A percentile compares a stretch with the other conserved stretches of the same genome.
Conservation (phyloP, 2,113 vertebrate genomes). For the Cynopterus brachyotis region DNA sequence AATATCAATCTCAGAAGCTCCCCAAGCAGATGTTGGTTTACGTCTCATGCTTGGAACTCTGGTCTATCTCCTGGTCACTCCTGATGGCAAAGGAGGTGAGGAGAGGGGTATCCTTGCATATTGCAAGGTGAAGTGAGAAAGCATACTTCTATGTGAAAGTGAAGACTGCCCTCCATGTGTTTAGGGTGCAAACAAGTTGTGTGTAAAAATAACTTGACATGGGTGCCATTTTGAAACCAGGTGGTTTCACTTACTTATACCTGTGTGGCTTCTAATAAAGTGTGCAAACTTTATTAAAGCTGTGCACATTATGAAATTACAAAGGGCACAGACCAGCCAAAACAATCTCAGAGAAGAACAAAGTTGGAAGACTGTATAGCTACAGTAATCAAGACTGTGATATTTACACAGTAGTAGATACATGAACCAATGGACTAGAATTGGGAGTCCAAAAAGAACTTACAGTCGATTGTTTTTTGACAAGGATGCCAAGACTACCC, state of each 20-base stretch:
- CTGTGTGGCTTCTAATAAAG: not conserved
- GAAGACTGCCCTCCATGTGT: not conserved
- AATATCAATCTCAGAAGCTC: not conserved
- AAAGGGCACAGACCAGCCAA: not conserved
- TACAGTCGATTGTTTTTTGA: not conserved
- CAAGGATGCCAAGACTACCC: not conserved
- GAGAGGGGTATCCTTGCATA: not conserved
- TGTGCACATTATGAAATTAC: not conserved
- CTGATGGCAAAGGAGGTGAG: not conserved
- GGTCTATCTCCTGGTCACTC: not conserved
- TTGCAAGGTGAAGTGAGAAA: not conserved
- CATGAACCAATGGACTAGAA: not conserved
- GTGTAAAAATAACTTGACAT: not conserved
- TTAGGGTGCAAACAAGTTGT: not conserved
- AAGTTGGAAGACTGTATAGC: not conserved
- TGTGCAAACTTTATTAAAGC: not conserved
- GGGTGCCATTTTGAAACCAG: not conserved
- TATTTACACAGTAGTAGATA: not conserved
- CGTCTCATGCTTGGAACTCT: not conserved
- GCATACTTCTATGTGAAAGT: not conserved
- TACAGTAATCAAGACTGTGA: not conserved
- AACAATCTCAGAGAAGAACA: not conserved
- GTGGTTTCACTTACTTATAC: not conserved
- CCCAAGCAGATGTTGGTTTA: not conserved
- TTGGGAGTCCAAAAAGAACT: not conserved